Base-by-base conservation (phyloP, 2,888 invertebrate genomes). In the Micropterix aruncella region DNA sequence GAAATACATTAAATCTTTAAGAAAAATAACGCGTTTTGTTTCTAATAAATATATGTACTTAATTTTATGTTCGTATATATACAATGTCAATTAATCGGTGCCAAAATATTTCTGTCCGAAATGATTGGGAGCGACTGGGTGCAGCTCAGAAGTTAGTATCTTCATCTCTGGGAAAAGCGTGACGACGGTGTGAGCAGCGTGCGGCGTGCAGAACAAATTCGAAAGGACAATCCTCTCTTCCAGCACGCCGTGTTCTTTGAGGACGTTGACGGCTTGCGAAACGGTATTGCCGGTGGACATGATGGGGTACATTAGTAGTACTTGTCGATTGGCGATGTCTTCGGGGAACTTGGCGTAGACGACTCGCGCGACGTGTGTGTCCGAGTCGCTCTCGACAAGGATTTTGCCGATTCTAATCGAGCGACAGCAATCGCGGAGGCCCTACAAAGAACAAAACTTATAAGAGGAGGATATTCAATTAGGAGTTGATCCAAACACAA, bases 21-120 rank as follows among this genome's bases (percentile, higher is more conserved):
- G n/a, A n/a, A n/a, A n/a, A n/a, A n/a, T n/a, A n/a, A n/a, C n/a
- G n/a, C n/a, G n/a, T n/a, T n/a, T n/a, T n/a, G n/a, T n/a, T n/a
- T n/a, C n/a, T n/a, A n/a, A n/a, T n/a, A n/a, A n/a, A n/a, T n/a
- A n/a, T n/a, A n/a, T n/a, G n/a, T n/a, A n/a, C n/a, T n/a, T n/a
- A n/a, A n/a, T n/a, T n/a, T n/a, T n/a, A n/a, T n/a, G n/a, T 27
- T 27, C 27, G 7, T 27, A 27, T 27, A 27, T 27, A 27, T 27
- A 12, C 27, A 5, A 27, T 27, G 27, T 12, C 27, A 7, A 27
- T 27, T 27, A 97, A 70, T 96, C 96, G 45, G 97, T 97, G 52
- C 97, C 97, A 70, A 99, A 99, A 69, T 99, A 99, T 64, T 92
- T 95, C 66, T 91, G 90, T 43, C 97, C 96, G 66, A 99, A 99